phyloP scores from a whole-genome alignment of 2,888 invertebrate species.

The Lissocephala sabroskyi region DNA sequence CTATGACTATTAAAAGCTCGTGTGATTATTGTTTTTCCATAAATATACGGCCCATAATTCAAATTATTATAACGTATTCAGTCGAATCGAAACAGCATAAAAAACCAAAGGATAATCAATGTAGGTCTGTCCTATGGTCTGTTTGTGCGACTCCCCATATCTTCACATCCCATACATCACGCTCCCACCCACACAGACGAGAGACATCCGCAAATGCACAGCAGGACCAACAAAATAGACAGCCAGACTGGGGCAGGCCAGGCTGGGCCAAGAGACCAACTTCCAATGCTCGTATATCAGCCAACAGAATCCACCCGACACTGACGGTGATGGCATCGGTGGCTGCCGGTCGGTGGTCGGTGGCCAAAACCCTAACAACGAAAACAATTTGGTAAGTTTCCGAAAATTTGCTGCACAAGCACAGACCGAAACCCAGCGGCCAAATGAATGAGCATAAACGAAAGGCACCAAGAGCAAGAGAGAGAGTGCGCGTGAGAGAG shows the following conservation, averaged over 20 bases:
- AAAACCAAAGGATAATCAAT: conserved; percentile 53
- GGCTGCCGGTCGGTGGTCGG: too few species aligned
- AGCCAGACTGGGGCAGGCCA: not conserved
- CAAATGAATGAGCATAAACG: conserved; percentile 7
- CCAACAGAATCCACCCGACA: conserved; percentile 58
- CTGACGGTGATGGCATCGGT: too few species aligned
- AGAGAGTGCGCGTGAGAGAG: conserved; percentile 21
- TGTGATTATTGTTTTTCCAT: conserved; percentile 53
- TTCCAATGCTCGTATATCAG: conserved; percentile 55
- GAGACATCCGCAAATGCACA: conserved; percentile 35
- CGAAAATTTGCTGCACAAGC: conserved; percentile 56
- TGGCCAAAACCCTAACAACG: conserved; percentile 46
- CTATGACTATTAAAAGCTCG: conserved; percentile 48
- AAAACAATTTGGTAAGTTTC: conserved; percentile 67
- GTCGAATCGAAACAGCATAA: conserved; percentile 24
- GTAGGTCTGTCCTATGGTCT: conserved; percentile 31
- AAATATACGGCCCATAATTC: conserved; percentile 60
- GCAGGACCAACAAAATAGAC: conserved; percentile 7
- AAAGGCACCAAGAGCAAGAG: conserved; percentile 12
- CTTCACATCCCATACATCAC: conserved; percentile 14
- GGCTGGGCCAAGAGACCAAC: conserved; percentile 11
- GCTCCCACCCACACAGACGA: conserved; percentile 22
- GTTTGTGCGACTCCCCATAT: not conserved
- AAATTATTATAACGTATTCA: conserved; percentile 43
- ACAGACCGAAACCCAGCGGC: conserved; percentile 9